Evolutionary conservation across 1,140 invertebrate species (phyloP), one percentile per base, ranked within the genome.

Genomic region (Leptinotarsa lineolata): DNA sequence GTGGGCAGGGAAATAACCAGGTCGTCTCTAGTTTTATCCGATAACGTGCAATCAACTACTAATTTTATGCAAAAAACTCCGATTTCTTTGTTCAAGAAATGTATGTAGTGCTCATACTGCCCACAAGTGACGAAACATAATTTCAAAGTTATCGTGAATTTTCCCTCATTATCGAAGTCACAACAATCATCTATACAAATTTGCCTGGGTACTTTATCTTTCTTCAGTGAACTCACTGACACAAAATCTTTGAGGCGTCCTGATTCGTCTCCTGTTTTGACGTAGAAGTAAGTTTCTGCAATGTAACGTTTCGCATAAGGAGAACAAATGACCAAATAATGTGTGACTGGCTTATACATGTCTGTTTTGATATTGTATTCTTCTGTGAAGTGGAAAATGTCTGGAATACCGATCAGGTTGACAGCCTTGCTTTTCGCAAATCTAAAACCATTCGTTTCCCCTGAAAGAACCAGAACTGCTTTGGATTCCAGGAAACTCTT

Each of bases 391-490:
- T 72, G 21, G 18, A 72, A 68, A 8, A 75, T 68, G 20, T 75
- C 60, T 2, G 74, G 72, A 8, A 73, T 67, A 30, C 84, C 83
- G 15, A 81, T 76, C 13, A 86, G 66, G 15, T 79, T 18, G 18
- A 83, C 81, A 6, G 74, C 74, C n/a, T 79, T 79, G 66, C 80
- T 84, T 68, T 72, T 80, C 1, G 76, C 79, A 68, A 81, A 83
- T 63, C 79, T 54, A 21, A 81, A 72, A 22, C 78, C 80, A 11
- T 77, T 64, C 20, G 80, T 76, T 24, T 80, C 79, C 11, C 84
- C 84, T 44, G 81, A 85, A n/a, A 85, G 69, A 2, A 86, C 2
- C 15, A 85, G 44, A 24, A 81, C 79, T 1, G 78, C 81, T 75
- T 60, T 74, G 54, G 72, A 58, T 8, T 61, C 20, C 11, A 66